A percentile compares a stretch with the other conserved stretches of the same genome.
Evolutionary conservation across 1,140 invertebrate genomes (phyloP).

Genomic region (Bombus pyrosoma): DNA sequence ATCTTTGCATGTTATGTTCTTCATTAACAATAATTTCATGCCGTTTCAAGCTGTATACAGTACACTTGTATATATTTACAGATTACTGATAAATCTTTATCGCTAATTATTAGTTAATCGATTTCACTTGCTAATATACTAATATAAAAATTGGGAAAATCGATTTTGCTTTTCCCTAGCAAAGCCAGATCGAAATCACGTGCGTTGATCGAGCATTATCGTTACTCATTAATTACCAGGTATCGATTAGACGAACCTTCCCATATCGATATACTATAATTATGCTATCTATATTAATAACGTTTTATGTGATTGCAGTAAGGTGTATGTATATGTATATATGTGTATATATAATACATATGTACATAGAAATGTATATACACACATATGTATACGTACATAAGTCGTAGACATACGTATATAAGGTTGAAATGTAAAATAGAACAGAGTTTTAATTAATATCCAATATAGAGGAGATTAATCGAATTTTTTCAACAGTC

Average conservation of each 20-base stretch:
- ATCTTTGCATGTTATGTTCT: conserved; percentile 1
- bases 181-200: conserved; percentile 44
- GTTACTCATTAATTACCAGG: conserved; percentile 32
- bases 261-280: conserved; percentile 15
- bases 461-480: not conserved
- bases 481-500: not conserved
- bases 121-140: not conserved
- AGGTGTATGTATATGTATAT: conserved; percentile 32
- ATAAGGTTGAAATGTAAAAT: not conserved
- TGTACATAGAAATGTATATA: conserved; percentile 20
- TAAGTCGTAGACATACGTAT: conserved; percentile 3
- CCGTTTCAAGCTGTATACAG: not conserved
- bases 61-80: not conserved
- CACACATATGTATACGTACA: not conserved
- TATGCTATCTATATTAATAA: conserved; percentile 20
- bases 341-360: conserved; percentile 47
- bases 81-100: not conserved
- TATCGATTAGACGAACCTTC: conserved; percentile 19
- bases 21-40: not conserved
- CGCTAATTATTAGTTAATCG: not conserved
- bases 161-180: not conserved
- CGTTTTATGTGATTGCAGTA: conserved; percentile 3
- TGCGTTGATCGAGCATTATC: conserved; percentile 27
- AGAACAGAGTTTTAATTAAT: conserved; percentile 3
- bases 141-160: not conserved